Percentiles rank a stretch among this genome's conserved stretches.
These are phyloP conservation scores for Erythrocercus mccallii DNA, from an alignment of 2,113 vertebrate species.

Conservation along the genomic window DNA sequence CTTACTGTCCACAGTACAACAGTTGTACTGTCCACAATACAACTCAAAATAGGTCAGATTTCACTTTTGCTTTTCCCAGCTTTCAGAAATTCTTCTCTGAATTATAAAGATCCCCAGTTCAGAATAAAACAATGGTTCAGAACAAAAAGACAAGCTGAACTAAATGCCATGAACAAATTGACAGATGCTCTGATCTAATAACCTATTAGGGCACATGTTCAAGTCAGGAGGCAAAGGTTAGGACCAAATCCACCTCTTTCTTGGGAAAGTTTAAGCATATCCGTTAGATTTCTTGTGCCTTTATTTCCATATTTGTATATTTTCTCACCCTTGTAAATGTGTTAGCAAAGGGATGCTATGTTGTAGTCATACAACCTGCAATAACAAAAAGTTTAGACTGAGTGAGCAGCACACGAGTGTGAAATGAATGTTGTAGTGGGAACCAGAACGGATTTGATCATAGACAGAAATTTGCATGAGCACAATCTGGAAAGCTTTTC, in stretches of 20 bases:
- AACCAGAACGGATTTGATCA: conserved; percentile 54
- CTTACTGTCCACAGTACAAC: background rate
- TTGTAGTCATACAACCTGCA: conserved; percentile 53
- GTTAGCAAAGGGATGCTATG: conserved; percentile 33
- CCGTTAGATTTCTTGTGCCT: background rate
- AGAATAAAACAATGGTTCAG: background rate
- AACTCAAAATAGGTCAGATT: background rate
- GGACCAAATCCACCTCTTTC: background rate
- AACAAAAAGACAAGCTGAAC: background rate
- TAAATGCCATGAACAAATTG: background rate
- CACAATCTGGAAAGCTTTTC: conserved; percentile 57
- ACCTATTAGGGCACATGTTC: background rate
- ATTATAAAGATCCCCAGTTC: background rate
- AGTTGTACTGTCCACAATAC: background rate
- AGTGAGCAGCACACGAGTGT: conserved; percentile 44
- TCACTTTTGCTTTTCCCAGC: background rate
- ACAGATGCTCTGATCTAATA: background rate
- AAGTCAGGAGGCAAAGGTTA: background rate
- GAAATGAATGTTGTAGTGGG: conserved; percentile 58
- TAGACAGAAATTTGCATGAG: conserved; percentile 59
- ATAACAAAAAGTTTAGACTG: conserved; percentile 57
- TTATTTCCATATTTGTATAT: conserved; percentile 6
- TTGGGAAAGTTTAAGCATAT: background rate
- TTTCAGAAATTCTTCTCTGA: background rate
- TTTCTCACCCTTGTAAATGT: conserved; percentile 34